Evolutionary conservation across 2,113 vertebrate species (phyloP), one percentile per base, ranked within the genome.

Genomic region (Ptilonorhynchus violaceus): DNA sequence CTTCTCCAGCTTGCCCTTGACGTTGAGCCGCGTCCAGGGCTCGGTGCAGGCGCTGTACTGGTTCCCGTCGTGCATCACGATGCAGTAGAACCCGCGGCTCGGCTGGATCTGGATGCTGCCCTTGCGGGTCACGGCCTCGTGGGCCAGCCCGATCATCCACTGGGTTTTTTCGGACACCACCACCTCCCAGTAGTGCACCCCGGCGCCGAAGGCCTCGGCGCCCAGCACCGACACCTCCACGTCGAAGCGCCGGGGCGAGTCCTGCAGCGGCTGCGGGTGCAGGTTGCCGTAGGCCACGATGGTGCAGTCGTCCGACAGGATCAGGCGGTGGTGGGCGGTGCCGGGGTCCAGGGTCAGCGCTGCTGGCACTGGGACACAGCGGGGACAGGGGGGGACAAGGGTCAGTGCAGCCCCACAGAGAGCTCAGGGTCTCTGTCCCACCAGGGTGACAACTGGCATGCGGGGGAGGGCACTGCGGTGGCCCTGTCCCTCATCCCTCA

Each of bases 51-150:
- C 99, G 68, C 99, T 99, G 98, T 99, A 99, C 98, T 99, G 99
- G 98, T 99, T 99, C 7, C 99, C 99, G 1, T 99, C 99, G 2
- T 99, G 99, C 99, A 99, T 99, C 24, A 99, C 99, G 18, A 99
- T 99, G 98, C 99, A 99, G 97, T 99, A 99, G 96, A 99, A 99
- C 55, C 99, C 99, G 0, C 99, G 98, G 96, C 99, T 98, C 4
- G 99, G 99, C 85, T 99, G 99, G 96, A 99, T 99, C 94, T 99
- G 99, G 98, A 99, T 99, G 98, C 99, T 99, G 85, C 99, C 99
- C 85, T 99, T 99, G 94, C 99, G 99, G 89, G 98, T 99, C 8
- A 99, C 99, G 0, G 98, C 98, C 97, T 99, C 99, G 1, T 98
- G 98, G 3, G 99, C 99, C 97, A 99, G 97, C 25, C 99, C 99